These are phyloP conservation scores for Spodoptera littoralis DNA, from an alignment of 2,888 invertebrate genomes.

Conservation along the genomic window DNA sequence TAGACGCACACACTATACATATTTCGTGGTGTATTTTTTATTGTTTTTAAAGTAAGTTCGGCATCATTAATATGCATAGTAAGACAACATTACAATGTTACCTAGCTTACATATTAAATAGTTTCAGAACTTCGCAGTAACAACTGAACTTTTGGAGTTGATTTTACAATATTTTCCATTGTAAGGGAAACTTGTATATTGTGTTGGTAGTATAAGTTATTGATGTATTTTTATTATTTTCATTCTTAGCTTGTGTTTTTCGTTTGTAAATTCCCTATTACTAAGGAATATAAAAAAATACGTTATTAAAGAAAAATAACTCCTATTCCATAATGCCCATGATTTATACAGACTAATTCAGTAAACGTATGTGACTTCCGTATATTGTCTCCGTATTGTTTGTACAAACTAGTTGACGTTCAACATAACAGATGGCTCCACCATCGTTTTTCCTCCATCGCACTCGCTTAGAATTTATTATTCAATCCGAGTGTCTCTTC, in stretches of 20 bases:
- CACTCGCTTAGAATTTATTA: constrained; percentile 44
- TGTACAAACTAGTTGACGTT: constrained; percentile 32
- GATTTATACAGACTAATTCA: constrained; percentile 12
- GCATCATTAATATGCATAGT: constrained; percentile 35
- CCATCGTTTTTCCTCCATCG: constrained; percentile 19
- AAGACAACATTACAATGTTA: constrained; percentile 35
- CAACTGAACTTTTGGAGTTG: constrained; percentile 23
- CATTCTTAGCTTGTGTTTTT: no score
- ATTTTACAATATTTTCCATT: constrained; percentile 23
- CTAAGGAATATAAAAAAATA: no score
- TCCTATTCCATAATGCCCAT: background rate
- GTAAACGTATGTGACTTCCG: constrained; percentile 5
- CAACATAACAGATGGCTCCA: constrained; percentile 41
- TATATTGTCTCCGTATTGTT: constrained; percentile 14
- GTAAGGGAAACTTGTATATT: constrained; percentile 1
- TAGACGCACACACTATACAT: no score
- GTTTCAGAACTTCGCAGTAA: constrained; percentile 14
- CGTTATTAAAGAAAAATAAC: no score
- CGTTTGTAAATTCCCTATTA: no score
- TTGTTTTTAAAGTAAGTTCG: constrained; percentile 14
- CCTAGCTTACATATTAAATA: constrained; percentile 35
- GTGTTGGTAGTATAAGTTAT: no score
- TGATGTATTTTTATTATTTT: no score
- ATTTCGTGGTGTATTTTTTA: constrained; percentile 11
- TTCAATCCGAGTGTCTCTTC: constrained; percentile 43